These are phyloP conservation scores for Bucorvus abyssinicus DNA, from an alignment of 2,797 vertebrate genomes.

Conservation along the genomic window DNA sequence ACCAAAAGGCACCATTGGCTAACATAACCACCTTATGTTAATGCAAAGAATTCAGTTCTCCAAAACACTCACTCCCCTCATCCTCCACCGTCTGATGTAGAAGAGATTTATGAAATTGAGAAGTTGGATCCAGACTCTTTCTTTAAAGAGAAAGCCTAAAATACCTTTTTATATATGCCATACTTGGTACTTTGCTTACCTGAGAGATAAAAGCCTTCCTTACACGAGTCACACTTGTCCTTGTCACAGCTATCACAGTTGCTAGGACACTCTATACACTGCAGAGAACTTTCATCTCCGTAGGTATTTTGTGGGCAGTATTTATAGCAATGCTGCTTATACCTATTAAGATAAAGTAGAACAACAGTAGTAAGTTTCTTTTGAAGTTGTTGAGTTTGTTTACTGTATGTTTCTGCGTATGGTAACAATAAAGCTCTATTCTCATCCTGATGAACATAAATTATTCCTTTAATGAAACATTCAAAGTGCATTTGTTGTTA, in stretches of 20 bases:
- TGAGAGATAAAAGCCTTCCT: constrained; percentile 80
- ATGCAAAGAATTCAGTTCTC: not conserved
- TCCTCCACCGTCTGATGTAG: not conserved
- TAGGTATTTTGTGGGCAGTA: constrained; percentile 87
- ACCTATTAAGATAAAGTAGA: constrained; percentile 71
- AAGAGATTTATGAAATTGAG: not conserved
- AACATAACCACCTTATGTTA: not conserved
- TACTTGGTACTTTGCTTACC: constrained; percentile 69
- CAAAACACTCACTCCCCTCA: not conserved
- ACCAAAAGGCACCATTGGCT: not conserved
- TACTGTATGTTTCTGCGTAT: not conserved
- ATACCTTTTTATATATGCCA: not conserved
- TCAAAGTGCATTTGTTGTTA: not conserved
- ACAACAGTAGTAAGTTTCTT: not conserved
- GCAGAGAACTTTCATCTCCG: constrained; percentile 44
- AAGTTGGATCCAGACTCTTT: not conserved
- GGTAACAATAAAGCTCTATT: not conserved
- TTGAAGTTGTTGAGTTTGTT: not conserved
- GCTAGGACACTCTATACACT: constrained; percentile 77
- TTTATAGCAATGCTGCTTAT: constrained; percentile 78
- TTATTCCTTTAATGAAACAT: not conserved
- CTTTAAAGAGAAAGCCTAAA: not conserved
- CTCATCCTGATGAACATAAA: not conserved
- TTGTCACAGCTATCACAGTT: constrained; percentile 83
- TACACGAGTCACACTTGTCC: constrained; percentile 82